Evolutionary conservation across 2,888 invertebrate species (phyloP), one percentile per base, ranked within the genome.

Genomic region (Taphrorychus bicolor): DNA sequence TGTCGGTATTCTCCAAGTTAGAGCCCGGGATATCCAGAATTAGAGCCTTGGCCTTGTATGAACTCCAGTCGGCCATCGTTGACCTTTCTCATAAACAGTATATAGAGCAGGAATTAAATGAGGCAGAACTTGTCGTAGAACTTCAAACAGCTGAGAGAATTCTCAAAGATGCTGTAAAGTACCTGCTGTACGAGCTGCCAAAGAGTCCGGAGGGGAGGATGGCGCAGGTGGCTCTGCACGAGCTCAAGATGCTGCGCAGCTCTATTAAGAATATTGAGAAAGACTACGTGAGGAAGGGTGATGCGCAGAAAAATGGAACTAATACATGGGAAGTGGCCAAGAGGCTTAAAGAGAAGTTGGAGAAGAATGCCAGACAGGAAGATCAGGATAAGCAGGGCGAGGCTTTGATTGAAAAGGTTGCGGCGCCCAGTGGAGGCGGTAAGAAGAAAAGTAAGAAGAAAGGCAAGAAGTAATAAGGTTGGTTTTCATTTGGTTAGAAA

Each of bases 1-100:
- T 92, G 22, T 80, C 85, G 0, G 85, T 93, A 0, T 78, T 92
- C 0, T 87, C 89, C 68, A 85, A 85, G 23, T 79, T 93, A 1
- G 89, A 89, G 69, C 92, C 93, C 0, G 91, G 90, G 59, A 86
- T 91, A 74, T 89, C 90, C 4, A 84, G 91, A 75, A 84, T 88
- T 0, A 87, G 87, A 85, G 92, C 90, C 0, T 88, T 93, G 58
- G 87, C 91, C 7, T 76, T 92, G 41, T 93, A 93, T 75, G 93
- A 94, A 79, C 82, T 92, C 72, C 91, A 91, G 76, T 86, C 86
- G 14, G 88, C 92, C 0, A 83, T 86, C 71, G 85, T 89, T 2
- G 86, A 89, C 73, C 77, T 92, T 24, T 86, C 89, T 0, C 88
- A 90, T 73, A 86, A 87, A 70, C 83, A 87, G 61, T 89, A 87